phyloP scores from a whole-genome alignment of 2,888 invertebrate genomes.

The Orthosia gothica region DNA sequence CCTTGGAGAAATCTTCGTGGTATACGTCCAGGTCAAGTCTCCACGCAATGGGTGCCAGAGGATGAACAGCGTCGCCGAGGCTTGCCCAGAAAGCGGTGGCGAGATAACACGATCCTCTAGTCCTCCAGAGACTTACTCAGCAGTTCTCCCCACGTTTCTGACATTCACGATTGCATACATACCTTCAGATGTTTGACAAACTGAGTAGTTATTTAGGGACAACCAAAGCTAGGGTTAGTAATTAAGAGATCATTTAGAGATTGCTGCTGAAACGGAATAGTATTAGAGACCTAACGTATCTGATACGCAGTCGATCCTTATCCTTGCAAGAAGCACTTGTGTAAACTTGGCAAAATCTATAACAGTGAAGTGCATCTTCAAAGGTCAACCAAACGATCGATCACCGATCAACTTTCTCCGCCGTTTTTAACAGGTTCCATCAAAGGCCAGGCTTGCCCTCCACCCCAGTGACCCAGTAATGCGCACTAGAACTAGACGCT shows the following conservation, averaged over 20 bases:
- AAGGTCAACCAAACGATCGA: conserved; percentile 15
- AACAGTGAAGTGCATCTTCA: neutral
- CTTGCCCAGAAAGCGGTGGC: neutral
- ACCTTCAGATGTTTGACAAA: too few relatives aligned
- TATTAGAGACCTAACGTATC: neutral
- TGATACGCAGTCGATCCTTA: too few relatives aligned
- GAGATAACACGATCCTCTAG: neutral
- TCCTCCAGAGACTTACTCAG: too few relatives aligned
- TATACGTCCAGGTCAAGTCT: neutral
- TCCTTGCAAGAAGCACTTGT: too few relatives aligned
- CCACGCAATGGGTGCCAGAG: neutral
- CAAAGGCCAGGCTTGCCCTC: conserved; percentile 38
- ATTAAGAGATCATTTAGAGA: too few relatives aligned
- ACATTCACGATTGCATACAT: too few relatives aligned
- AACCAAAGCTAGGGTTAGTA: neutral
- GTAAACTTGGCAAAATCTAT: neutral
- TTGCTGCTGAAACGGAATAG: neutral
- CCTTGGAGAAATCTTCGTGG: neutral
- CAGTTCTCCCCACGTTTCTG: too few relatives aligned
- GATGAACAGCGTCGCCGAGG: neutral
- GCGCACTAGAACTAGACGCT: conserved; percentile 69
- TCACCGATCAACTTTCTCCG: conserved; percentile 39
- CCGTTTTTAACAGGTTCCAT: conserved; percentile 10
- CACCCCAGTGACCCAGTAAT: conserved; percentile 83
- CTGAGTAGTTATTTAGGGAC: neutral